These are phyloP conservation scores for Mylabris sibirica DNA, from an alignment of 2,888 invertebrate genomes.

Conservation along the genomic window DNA sequence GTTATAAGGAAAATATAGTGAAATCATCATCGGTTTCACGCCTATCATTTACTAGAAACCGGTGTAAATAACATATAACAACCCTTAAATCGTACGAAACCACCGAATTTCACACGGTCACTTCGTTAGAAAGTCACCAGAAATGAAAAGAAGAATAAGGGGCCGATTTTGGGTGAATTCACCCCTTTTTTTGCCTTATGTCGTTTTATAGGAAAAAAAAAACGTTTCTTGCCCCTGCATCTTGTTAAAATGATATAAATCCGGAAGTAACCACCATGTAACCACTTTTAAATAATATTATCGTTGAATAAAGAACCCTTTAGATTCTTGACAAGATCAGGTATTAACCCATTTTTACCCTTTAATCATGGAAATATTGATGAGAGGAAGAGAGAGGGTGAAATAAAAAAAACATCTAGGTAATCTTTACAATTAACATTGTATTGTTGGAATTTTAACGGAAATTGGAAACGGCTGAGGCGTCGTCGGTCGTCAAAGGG, in stretches of 20 bases:
- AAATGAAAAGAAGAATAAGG: conserved; percentile 35
- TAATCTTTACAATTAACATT: conserved; percentile 29
- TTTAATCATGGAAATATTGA: conserved; percentile 21
- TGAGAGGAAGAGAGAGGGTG: too few species aligned
- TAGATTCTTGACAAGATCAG: conserved; percentile 40
- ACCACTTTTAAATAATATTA: conserved; percentile 52
- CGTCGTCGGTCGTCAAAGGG: background rate
- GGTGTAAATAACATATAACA: background rate
- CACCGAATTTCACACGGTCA: conserved; percentile 55
- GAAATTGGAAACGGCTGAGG: background rate
- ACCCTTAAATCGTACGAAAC: conserved; percentile 30
- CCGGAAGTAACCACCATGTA: conserved; percentile 54
- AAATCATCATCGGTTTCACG: conserved; percentile 19
- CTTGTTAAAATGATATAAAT: conserved; percentile 55
- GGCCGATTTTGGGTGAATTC: conserved; percentile 46
- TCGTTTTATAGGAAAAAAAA: background rate
- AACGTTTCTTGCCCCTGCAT: conserved; percentile 37
- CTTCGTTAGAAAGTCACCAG: conserved; percentile 33
- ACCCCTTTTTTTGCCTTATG: conserved; percentile 42
- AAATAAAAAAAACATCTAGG: conserved; percentile 17
- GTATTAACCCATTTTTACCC: conserved; percentile 37
- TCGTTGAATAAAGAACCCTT: conserved; percentile 38
- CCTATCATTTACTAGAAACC: conserved; percentile 21
- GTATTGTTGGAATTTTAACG: conserved; percentile 21
- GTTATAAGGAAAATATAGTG: background rate